A percentile compares a stretch with the other conserved stretches of the same genome.
These are phyloP conservation scores for Polymixis lichenea DNA, from an alignment of 2,888 invertebrate species.

Conservation along the genomic window DNA sequence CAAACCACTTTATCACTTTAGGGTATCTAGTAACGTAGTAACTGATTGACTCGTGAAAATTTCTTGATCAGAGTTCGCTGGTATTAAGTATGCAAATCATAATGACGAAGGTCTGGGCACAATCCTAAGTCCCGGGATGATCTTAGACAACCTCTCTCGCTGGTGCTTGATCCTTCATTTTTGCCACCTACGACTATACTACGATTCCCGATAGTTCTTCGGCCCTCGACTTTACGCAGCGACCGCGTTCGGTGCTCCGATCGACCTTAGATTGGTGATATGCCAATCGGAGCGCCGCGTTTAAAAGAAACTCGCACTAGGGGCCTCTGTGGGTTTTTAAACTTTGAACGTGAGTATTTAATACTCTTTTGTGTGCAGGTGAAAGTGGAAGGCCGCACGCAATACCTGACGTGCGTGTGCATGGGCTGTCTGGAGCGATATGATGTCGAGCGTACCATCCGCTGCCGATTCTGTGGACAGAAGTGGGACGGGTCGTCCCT, in stretches of 20 bases:
- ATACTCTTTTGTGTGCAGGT: conserved; percentile 80
- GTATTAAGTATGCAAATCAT: not conserved
- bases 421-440: conserved; percentile 98
- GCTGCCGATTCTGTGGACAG: conserved; percentile 95
- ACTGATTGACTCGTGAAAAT: not conserved
- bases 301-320: too few relatives aligned
- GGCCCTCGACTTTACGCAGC: too few relatives aligned
- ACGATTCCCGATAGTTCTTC: too few relatives aligned
- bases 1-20: not conserved
- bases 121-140: not conserved
- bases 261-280: too few relatives aligned
- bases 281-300: too few relatives aligned
- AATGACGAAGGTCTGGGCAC: not conserved
- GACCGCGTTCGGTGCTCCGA: too few relatives aligned
- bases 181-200: not conserved
- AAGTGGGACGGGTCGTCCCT: conserved; percentile 98
- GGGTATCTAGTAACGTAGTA: not conserved
- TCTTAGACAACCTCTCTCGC: too few relatives aligned
- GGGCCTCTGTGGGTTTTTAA: too few relatives aligned
- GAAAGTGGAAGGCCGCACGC: conserved; percentile 96
- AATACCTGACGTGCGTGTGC: conserved; percentile 98
- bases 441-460: conserved; percentile 93
- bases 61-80: not conserved
- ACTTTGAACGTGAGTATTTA: not conserved
- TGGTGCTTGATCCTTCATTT: not conserved